These are phyloP conservation scores for Choreutis nemorana DNA, from an alignment of 2,888 invertebrate species.

Conservation along the genomic window DNA sequence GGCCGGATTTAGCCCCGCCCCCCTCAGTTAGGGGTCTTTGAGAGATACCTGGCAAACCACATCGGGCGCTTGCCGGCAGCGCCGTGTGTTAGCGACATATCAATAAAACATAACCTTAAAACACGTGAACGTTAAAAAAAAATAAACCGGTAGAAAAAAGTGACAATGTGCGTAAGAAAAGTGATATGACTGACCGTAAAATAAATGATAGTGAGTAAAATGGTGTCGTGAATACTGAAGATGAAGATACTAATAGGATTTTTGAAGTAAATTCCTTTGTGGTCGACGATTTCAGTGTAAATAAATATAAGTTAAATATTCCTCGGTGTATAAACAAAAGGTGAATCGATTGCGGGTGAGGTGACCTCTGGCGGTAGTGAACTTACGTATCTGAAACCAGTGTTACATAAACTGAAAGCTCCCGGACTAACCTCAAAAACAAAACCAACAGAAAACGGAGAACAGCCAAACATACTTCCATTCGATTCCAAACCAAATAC, in stretches of 20 bases:
- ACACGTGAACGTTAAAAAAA: slow-evolving; percentile 21
- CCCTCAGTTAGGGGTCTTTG: slow-evolving; percentile 42
- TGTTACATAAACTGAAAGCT: slow-evolving; percentile 14
- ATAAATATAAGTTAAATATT: too few species aligned
- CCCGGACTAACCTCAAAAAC: too few species aligned
- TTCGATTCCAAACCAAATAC: too few species aligned
- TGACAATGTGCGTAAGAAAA: slow-evolving; percentile 7
- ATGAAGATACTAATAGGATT: slow-evolving; percentile 18
- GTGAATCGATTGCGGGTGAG: slow-evolving; percentile 31
- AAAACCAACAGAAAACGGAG: slow-evolving; percentile 15
- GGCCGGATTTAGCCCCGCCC: slow-evolving; percentile 39
- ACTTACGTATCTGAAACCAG: slow-evolving; percentile 4
- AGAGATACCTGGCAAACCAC: slow-evolving; percentile 45
- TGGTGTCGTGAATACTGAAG: slow-evolving; percentile 9
- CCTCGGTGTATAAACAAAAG: slow-evolving; percentile 2
- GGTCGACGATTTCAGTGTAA: too few species aligned
- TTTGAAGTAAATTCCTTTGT: slow-evolving; percentile 21
- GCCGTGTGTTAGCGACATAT: slow-evolving; percentile 40
- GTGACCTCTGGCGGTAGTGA: slow-evolving; percentile 37
- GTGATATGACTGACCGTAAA: slow-evolving; percentile 8
- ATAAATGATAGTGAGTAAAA: slow-evolving; percentile 5
- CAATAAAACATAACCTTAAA: slow-evolving; percentile 26
- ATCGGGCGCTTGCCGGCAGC: slow-evolving; percentile 57
- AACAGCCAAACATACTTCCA: slow-evolving; percentile 4
- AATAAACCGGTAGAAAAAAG: slow-evolving; percentile 10